Evolutionary conservation across 2,797 vertebrate species (phyloP).

Genomic region (Protonibea diacanthus): DNA sequence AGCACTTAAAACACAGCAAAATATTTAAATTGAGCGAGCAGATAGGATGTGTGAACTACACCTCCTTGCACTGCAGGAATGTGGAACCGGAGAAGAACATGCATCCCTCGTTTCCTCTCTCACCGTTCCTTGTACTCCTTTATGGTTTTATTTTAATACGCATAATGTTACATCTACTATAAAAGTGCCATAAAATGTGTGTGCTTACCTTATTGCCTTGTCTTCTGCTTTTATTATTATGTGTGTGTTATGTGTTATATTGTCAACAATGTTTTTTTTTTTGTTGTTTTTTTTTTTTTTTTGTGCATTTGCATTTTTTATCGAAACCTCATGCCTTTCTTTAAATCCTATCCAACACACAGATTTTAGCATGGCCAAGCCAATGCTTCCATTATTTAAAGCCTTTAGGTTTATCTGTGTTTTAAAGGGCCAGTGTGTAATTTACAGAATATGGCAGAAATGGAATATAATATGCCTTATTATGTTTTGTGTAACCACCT

Average conservation of each 20-base stretch:
- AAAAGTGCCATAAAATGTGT: slow-evolving; percentile 4
- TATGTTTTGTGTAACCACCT: too few species aligned
- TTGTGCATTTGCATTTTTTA: not conserved
- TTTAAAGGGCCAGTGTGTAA: too few species aligned
- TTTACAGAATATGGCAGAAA: too few species aligned
- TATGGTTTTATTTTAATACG: slow-evolving; percentile 15
- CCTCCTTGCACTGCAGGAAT: slow-evolving; percentile 75
- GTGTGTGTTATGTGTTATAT: too few species aligned
- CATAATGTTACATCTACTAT: slow-evolving; percentile 11
- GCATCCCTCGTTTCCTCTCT: slow-evolving; percentile 42
- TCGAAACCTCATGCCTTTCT: not conserved
- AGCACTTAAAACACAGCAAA: slow-evolving; percentile 79
- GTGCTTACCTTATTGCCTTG: not conserved
- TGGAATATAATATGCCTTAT: too few species aligned
- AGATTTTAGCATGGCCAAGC: not conserved
- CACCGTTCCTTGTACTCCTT: slow-evolving; percentile 27
- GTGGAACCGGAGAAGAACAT: slow-evolving; percentile 56
- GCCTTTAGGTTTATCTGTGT: not conserved
- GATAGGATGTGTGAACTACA: slow-evolving; percentile 78
- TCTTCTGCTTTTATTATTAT: not conserved
- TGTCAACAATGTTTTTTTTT: not conserved
- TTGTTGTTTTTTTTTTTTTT: not conserved
- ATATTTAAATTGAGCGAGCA: slow-evolving; percentile 80
- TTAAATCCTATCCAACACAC: not conserved
- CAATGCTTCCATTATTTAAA: not conserved